Conservation (phyloP, 2,113 vertebrate genomes). For the Rhagologus leucostigma region DNA sequence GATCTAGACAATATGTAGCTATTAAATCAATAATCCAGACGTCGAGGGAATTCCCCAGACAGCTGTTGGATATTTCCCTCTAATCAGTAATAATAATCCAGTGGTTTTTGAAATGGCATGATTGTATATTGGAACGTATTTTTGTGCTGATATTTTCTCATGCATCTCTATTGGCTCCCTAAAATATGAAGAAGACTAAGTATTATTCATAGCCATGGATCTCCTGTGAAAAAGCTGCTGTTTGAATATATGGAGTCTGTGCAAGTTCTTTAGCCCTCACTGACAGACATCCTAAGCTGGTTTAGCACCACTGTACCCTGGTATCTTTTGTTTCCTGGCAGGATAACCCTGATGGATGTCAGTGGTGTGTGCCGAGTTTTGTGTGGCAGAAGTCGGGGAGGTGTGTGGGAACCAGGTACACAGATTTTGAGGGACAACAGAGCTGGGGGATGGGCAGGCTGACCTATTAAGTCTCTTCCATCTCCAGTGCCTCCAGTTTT, state of each 20-base stretch:
- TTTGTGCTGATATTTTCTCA: neutral
- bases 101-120: neutral
- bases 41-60: neutral
- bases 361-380: neutral
- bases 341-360: neutral
- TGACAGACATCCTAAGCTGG: neutral
- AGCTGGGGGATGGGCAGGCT: neutral
- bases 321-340: neutral
- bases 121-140: neutral
- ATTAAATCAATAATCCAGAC: slow-evolving; percentile 54
- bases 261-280: neutral
- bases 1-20: slow-evolving; percentile 7
- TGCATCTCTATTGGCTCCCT: neutral
- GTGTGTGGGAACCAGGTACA: neutral
- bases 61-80: slow-evolving; percentile 33
- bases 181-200: neutral
- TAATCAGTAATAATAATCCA: slow-evolving; percentile 50
- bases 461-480: neutral
- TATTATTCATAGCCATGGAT: neutral
- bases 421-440: neutral
- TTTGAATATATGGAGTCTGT: neutral
- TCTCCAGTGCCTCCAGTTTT: neutral
- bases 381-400: neutral
- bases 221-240: neutral
- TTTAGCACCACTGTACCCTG: neutral